phyloP scores from a whole-genome alignment of 2,113 vertebrate genomes.

The Chinchilla lanigera region DNA sequence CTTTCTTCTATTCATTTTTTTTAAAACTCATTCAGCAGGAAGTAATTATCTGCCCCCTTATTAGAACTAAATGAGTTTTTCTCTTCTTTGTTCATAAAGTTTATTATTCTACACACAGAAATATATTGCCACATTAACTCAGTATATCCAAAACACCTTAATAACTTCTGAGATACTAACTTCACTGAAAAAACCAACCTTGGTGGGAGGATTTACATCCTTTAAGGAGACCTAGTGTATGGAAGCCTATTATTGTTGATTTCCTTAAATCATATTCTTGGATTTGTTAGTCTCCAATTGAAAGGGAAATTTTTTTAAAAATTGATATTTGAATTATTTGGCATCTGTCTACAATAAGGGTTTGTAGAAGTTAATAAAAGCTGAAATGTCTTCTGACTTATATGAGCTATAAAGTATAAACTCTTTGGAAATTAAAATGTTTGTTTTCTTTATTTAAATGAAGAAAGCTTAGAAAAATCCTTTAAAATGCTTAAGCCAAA shows the following conservation, averaged over 20 bases:
- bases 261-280: not conserved
- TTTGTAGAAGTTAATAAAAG: constrained; percentile 53
- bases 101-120: constrained; percentile 1
- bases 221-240: not conserved
- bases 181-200: not conserved
- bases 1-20: not conserved
- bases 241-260: not conserved
- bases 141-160: not conserved
- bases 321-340: constrained; percentile 25
- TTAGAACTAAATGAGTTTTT: not conserved
- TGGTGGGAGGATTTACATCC: not conserved
- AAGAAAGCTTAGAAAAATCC: not conserved
- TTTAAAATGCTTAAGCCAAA: not conserved
- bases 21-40: constrained; percentile 5
- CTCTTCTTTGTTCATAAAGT: not conserved
- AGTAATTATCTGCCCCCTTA: not conserved
- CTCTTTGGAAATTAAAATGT: constrained; percentile 12
- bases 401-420: constrained; percentile 24
- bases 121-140: not conserved
- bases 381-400: not conserved
- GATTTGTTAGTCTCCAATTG: not conserved
- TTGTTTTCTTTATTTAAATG: not conserved
- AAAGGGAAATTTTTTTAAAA: constrained; percentile 50
- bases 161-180: not conserved
- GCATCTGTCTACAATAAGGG: not conserved